Percentiles rank a stretch among this genome's conserved stretches.
Evolutionary conservation across 2,113 vertebrate genomes (phyloP).

Genomic region (Scolopax mira): DNA sequence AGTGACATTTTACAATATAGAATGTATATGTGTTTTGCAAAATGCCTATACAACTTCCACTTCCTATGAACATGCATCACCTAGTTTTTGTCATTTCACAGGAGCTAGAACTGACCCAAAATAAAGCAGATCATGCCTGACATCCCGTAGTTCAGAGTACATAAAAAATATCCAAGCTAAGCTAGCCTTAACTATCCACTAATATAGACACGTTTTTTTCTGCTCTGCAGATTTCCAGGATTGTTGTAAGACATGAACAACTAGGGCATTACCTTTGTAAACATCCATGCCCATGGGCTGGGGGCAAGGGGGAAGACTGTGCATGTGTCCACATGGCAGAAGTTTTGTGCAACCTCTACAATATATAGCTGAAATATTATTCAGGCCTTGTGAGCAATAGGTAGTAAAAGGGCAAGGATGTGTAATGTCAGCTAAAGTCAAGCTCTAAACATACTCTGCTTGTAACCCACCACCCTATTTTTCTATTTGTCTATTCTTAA

Average conservation of each 20-base stretch:
- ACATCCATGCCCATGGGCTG: neutral
- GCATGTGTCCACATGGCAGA: neutral
- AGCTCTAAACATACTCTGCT: neutral
- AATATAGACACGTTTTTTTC: neutral
- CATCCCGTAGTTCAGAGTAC: neutral
- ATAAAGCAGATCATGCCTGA: neutral
- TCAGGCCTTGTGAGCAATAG: neutral
- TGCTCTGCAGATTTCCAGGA: neutral
- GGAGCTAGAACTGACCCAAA: neutral
- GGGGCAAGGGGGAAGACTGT: fast-evolving
- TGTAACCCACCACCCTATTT: neutral
- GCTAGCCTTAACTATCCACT: neutral
- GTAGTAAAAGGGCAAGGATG: neutral
- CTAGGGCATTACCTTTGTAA: neutral
- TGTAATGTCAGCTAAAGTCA: neutral
- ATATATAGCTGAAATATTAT: neutral
- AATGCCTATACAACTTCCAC: neutral
- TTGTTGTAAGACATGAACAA: neutral
- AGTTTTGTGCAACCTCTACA: neutral
- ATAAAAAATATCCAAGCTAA: neutral
- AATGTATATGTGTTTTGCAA: neutral
- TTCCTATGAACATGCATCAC: neutral
- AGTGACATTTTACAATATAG: neutral
- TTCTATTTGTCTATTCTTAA: neutral
- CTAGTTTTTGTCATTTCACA: neutral